A percentile compares a stretch with the other conserved stretches of the same genome.
Conservation (phyloP, 1,140 invertebrate genomes). For the Wasmannia auropunctata region DNA sequence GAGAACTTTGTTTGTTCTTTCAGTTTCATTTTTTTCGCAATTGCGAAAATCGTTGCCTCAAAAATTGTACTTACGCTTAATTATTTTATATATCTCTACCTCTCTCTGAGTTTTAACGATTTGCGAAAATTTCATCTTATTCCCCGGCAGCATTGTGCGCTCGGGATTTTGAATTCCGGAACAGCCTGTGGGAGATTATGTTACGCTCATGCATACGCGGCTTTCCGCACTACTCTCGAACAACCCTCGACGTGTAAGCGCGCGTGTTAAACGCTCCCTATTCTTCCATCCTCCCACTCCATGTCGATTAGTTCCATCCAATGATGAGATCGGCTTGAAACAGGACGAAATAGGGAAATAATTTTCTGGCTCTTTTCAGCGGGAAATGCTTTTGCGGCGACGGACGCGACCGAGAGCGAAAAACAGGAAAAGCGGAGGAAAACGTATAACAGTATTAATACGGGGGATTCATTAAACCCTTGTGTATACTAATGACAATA, state of each 20-base stretch:
- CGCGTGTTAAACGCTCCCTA: slow-evolving; percentile 19
- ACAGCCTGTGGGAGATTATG: slow-evolving; percentile 58
- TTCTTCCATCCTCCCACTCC: slow-evolving; percentile 16
- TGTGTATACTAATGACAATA: neutral
- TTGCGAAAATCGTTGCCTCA: neutral
- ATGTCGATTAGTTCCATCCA: slow-evolving; percentile 41
- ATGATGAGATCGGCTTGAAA: slow-evolving; percentile 65
- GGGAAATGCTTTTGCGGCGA: slow-evolving; percentile 20
- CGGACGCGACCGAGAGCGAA: neutral
- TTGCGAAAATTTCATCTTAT: slow-evolving; percentile 3
- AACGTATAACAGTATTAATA: slow-evolving; percentile 23
- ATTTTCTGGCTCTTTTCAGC: slow-evolving; percentile 37
- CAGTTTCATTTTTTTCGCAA: neutral
- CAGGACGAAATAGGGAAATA: slow-evolving; percentile 49
- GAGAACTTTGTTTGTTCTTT: neutral
- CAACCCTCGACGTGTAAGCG: neutral
- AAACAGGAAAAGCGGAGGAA: neutral
- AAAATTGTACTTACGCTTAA: neutral
- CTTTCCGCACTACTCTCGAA: slow-evolving; percentile 25
- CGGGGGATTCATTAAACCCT: neutral
- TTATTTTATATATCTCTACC: neutral
- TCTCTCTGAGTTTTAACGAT: neutral
- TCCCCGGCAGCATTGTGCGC: neutral
- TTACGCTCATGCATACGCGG: slow-evolving; percentile 52
- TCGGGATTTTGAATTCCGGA: slow-evolving; percentile 53